These are phyloP conservation scores for Anoplophora glabripennis DNA, from an alignment of 1,140 invertebrate genomes.

Conservation along the genomic window DNA sequence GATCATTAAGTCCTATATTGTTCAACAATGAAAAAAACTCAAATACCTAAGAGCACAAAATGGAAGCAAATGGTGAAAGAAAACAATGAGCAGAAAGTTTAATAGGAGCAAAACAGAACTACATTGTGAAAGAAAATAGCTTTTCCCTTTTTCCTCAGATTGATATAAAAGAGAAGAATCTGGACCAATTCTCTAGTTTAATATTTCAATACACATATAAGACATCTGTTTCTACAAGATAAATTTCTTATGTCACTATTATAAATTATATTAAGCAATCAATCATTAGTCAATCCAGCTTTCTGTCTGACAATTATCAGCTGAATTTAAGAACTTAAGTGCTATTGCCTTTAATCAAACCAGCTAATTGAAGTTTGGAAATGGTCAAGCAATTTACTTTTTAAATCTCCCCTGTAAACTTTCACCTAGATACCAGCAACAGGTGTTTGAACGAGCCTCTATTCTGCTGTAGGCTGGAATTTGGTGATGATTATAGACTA, in stretches of 20 bases:
- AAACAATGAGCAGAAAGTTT: no score
- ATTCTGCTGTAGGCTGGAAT: background rate
- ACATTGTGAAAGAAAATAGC: no score
- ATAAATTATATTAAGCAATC: background rate
- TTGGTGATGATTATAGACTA: background rate
- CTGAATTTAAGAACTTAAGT: background rate
- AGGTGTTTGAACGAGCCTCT: constrained; percentile 11
- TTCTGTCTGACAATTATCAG: background rate
- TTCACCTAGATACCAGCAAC: constrained; percentile 13
- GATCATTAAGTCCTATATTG: no score
- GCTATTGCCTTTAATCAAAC: background rate
- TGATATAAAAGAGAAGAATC: no score
- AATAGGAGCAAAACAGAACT: no score
- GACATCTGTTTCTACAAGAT: background rate
- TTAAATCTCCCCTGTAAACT: background rate
- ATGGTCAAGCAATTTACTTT: background rate
- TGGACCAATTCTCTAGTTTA: no score
- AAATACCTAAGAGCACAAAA: no score
- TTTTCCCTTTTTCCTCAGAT: no score
- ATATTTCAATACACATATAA: no score
- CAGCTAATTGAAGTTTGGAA: background rate
- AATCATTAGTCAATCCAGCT: background rate
- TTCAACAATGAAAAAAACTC: no score
- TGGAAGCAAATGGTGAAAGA: no score
- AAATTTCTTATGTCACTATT: background rate